Base-by-base conservation (phyloP, 2,888 invertebrate genomes). In the Bombylius discolor region DNA sequence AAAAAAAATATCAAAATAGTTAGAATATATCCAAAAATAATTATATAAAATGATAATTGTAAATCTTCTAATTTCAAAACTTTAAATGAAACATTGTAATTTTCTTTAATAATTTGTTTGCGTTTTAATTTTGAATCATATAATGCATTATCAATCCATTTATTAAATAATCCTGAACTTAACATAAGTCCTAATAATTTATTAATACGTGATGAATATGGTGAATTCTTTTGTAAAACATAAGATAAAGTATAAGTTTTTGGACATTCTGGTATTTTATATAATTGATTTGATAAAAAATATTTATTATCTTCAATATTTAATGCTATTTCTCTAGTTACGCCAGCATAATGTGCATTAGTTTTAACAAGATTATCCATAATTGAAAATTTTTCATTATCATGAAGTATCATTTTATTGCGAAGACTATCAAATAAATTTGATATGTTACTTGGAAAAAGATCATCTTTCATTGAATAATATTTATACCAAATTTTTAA, bases 251-350 rank as follows among this genome's bases (percentile, higher is more conserved):
- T 67, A 60, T 73, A 76, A 5, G 59, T 67, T 58, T 70, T 70
- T 1, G 75, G 75, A 44, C 76, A 76, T 56, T 76, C 70, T 1
- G 68, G 66, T 31, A 76, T 68, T 55, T 68, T 66, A 60, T 73
- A 70, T 31, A 69, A 62, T 59, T 65, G 64, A 47, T 69, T 66
- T 1, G 68, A 65, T 59, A 67, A 65, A 13, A 70, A 62, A 47
- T 66, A 72, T 5, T 65, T 63, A 13, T 68, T 66, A 55, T 70
- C 70, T 14, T 64, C 65, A 1, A 72, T 47, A 49, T 64, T 61
- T 4, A 73, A 62, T 8, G 68, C 65, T 12, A 67, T 68, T 5
- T 66, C 63, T 44, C 74, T 63, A 0, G 71, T 71, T 0, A 73
- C 67, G 4, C 67, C 67, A 1, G 70, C 70, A 50, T 70, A 68